These are phyloP conservation scores for Acrocephalus scirpaceus DNA, from an alignment of 2,797 vertebrate species.

Conservation along the genomic window DNA sequence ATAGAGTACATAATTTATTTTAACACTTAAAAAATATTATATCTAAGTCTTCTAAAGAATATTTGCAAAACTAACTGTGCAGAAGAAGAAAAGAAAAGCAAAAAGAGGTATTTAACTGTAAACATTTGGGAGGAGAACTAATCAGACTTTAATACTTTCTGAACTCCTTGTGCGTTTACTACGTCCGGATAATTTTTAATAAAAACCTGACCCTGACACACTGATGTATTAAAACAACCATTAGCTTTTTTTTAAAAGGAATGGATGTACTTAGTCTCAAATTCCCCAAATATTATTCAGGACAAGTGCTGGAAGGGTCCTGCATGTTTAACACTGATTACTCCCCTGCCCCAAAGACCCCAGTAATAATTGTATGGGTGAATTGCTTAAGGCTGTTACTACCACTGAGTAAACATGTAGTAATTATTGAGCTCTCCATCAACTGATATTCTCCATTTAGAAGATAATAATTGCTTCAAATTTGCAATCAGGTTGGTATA, in stretches of 20 bases:
- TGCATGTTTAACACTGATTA: background rate
- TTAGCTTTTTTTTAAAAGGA: background rate
- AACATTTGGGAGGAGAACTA: background rate
- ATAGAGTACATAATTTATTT: background rate
- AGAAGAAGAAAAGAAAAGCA: background rate
- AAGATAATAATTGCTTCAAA: slow-evolving; percentile 12
- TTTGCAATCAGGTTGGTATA: background rate
- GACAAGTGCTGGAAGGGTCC: background rate
- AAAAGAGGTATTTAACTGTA: background rate
- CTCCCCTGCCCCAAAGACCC: background rate
- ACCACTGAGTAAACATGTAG: background rate
- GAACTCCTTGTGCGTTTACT: background rate
- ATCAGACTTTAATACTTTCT: background rate
- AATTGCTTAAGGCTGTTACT: background rate
- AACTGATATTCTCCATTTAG: background rate
- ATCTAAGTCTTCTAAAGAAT: background rate
- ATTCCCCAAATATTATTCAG: background rate
- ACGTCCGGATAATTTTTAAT: background rate
- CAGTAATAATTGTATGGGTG: background rate
- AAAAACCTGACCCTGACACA: background rate
- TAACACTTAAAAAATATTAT: background rate
- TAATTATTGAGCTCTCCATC: background rate
- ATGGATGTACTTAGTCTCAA: background rate
- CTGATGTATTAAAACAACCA: background rate
- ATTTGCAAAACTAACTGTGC: background rate